Evolutionary conservation across 2,888 invertebrate genomes (phyloP).

Genomic region (Arenicola marina): DNA sequence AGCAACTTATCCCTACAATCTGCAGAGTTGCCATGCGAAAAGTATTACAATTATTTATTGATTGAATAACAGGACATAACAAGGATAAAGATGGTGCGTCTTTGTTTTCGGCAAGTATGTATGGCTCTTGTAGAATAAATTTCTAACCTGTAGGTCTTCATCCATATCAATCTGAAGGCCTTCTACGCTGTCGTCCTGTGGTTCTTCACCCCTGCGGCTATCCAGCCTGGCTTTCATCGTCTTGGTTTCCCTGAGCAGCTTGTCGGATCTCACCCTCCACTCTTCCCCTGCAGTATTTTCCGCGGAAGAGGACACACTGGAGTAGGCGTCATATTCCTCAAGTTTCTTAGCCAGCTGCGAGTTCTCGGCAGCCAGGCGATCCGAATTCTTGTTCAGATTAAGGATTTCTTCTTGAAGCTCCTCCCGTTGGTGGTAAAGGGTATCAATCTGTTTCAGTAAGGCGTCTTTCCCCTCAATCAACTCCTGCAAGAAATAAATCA

Average conservation of each 20-base stretch:
- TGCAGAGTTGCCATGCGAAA: too few relatives aligned
- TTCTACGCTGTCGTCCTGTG: not conserved
- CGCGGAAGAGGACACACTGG: too few relatives aligned
- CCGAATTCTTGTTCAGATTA: not conserved
- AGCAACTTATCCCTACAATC: too few relatives aligned
- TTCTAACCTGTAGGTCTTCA: not conserved
- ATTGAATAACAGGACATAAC: too few relatives aligned
- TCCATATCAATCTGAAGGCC: slow-evolving; percentile 3
- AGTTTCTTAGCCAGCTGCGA: too few relatives aligned
- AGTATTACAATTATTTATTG: too few relatives aligned
- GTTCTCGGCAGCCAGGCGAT: slow-evolving; percentile 10
- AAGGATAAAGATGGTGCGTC: not conserved
- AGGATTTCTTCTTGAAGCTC: slow-evolving; percentile 17
- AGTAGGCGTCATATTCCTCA: too few relatives aligned
- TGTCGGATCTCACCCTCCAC: not conserved
- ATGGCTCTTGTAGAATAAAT: not conserved
- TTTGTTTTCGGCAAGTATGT: not conserved
- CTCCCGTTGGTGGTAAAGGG: slow-evolving; percentile 30
- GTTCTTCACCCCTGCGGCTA: not conserved
- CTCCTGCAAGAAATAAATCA: slow-evolving; percentile 39
- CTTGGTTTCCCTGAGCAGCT: not conserved
- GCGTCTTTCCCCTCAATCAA: slow-evolving; percentile 46
- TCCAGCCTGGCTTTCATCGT: not conserved
- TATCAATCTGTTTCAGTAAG: slow-evolving; percentile 42
- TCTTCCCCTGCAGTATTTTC: too few relatives aligned